phyloP scores from a whole-genome alignment of 2,113 vertebrate genomes.

The Chauna torquata region DNA sequence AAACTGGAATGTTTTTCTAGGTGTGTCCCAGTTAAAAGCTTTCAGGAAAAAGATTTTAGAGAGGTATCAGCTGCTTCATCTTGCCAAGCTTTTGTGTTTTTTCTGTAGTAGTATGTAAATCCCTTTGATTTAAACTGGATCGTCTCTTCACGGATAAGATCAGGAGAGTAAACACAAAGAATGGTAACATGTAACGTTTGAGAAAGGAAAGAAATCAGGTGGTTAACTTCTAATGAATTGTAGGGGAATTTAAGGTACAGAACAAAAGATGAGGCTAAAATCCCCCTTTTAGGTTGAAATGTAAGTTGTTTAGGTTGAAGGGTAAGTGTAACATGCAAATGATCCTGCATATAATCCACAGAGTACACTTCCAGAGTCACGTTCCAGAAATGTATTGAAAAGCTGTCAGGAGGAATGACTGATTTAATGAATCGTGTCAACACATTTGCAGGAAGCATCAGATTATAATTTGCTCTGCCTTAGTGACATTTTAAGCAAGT shows the following conservation, averaged over 20 bases:
- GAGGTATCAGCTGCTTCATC: neutral
- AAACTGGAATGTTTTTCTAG: neutral
- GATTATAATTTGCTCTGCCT: slow-evolving; percentile 39
- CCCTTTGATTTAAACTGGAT: neutral
- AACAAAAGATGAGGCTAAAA: neutral
- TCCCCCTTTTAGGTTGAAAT: neutral
- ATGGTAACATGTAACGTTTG: neutral
- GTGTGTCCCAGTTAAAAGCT: neutral
- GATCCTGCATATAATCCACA: neutral
- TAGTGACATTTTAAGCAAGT: slow-evolving; percentile 28
- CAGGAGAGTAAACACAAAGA: neutral
- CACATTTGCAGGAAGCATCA: slow-evolving; percentile 28
- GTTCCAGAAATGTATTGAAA: slow-evolving; percentile 16
- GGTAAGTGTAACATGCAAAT: neutral
- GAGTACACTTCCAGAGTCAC: neutral
- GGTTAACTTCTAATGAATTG: neutral
- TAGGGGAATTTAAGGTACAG: neutral
- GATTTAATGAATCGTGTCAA: slow-evolving; percentile 59
- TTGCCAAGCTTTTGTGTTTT: neutral
- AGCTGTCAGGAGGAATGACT: slow-evolving; percentile 42
- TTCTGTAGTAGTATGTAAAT: neutral
- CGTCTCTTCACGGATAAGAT: neutral
- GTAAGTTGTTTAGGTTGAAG: too few relatives aligned
- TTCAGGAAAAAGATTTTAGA: neutral
- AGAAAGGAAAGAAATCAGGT: neutral